A percentile compares a stretch with the other conserved stretches of the same genome.
phyloP scores from a whole-genome alignment of 2,888 invertebrate species.

The Hyppa rectilinea region DNA sequence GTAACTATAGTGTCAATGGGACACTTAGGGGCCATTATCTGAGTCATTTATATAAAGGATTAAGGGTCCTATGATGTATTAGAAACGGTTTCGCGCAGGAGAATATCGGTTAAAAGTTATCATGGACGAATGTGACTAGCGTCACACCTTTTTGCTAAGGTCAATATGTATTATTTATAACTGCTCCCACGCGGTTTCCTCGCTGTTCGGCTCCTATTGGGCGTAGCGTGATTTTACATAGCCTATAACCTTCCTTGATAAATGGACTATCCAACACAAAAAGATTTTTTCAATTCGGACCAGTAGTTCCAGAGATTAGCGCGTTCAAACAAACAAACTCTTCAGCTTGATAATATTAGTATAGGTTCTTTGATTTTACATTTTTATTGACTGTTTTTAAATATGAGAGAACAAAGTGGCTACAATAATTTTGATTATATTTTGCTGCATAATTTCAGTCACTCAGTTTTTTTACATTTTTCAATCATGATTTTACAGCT shows the following conservation, averaged over 20 bases:
- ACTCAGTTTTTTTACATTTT: too few relatives aligned
- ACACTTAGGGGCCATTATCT: conserved; percentile 50
- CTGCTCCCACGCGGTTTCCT: too few relatives aligned
- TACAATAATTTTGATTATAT: background rate
- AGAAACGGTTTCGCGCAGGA: conserved; percentile 37
- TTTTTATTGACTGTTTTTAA: background rate
- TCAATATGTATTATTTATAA: too few relatives aligned
- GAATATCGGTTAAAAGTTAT: conserved; percentile 39
- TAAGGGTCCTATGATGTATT: conserved; percentile 43
- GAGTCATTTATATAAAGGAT: conserved; percentile 52
- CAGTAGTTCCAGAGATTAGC: too few relatives aligned
- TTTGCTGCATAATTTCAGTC: background rate
- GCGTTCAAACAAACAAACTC: too few relatives aligned
- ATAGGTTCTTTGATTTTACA: background rate
- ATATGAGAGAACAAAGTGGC: background rate
- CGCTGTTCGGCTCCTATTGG: too few relatives aligned
- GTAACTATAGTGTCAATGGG: conserved; percentile 44
- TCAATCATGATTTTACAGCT: background rate
- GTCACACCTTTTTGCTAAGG: background rate
- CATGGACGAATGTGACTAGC: conserved; percentile 9
- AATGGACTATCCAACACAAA: too few relatives aligned
- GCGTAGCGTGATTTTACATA: too few relatives aligned
- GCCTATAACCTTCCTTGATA: too few relatives aligned
- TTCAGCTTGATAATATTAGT: too few relatives aligned
- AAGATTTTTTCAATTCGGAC: too few relatives aligned